phyloP scores from a whole-genome alignment of 2,888 invertebrate species.

The Anagyrus pseudococci region DNA sequence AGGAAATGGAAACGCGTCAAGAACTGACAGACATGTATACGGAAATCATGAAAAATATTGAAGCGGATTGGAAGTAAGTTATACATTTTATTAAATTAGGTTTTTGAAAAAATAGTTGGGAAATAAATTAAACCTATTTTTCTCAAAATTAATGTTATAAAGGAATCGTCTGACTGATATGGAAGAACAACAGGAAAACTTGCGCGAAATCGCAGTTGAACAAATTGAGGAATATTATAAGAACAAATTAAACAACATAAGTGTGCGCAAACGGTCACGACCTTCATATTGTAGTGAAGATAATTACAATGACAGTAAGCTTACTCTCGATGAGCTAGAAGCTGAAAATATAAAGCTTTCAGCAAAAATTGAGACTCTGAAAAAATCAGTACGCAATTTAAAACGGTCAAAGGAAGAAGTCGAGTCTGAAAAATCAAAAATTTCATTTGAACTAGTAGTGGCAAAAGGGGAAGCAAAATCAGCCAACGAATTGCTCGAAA shows the following conservation, averaged over 20 bases:
- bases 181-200: constrained; percentile 52
- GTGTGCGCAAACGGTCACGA: constrained; percentile 43
- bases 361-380: constrained; percentile 46
- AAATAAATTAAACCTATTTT: too few relatives aligned
- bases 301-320: constrained; percentile 30
- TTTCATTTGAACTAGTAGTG: constrained; percentile 47
- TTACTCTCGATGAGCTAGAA: constrained; percentile 46
- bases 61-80: constrained; percentile 51
- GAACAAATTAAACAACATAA: constrained; percentile 45
- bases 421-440: constrained; percentile 47
- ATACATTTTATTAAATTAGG: background rate
- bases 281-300: constrained; percentile 15
- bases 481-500: constrained; percentile 44
- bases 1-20: constrained; percentile 53
- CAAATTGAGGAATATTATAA: constrained; percentile 52
- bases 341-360: constrained; percentile 46
- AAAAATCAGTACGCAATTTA: constrained; percentile 43
- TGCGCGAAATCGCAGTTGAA: constrained; percentile 50
- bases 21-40: constrained; percentile 53
- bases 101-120: background rate
- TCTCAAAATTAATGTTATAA: too few relatives aligned
- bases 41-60: constrained; percentile 50
- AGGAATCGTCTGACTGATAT: constrained; percentile 51
- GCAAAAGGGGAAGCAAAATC: constrained; percentile 48
- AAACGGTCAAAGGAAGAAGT: constrained; percentile 45